These are phyloP conservation scores for Aphaenogaster floridana DNA, from an alignment of 1,140 invertebrate species.

Conservation along the genomic window DNA sequence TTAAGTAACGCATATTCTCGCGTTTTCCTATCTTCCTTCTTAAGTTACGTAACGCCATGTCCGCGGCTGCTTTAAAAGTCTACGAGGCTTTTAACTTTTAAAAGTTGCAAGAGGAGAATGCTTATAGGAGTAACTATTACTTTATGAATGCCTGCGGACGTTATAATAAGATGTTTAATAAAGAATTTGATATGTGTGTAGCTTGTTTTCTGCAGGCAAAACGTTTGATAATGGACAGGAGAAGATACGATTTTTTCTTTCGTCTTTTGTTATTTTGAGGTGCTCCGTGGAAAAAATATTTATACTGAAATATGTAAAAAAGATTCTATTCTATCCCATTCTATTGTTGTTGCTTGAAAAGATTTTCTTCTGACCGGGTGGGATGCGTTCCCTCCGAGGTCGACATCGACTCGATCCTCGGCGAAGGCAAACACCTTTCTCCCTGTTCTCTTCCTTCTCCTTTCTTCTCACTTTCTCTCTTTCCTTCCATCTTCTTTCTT, in stretches of 20 bases:
- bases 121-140: background rate
- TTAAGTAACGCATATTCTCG: slow-evolving; percentile 3
- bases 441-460: background rate
- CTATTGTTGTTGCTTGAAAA: slow-evolving; percentile 8
- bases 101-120: slow-evolving; percentile 3
- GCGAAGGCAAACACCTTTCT: slow-evolving; percentile 55
- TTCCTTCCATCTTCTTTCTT: slow-evolving; percentile 15
- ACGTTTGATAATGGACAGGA: background rate
- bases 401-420: background rate
- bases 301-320: background rate
- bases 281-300: background rate
- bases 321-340: background rate
- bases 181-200: background rate
- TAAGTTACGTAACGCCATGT: slow-evolving; percentile 15
- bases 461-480: slow-evolving; percentile 25
- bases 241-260: background rate
- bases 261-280: background rate
- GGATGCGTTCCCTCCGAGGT: background rate
- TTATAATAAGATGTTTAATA: background rate
- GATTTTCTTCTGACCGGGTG: slow-evolving; percentile 12
- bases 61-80: background rate
- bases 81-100: slow-evolving; percentile 9
- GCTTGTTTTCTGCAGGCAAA: background rate
- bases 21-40: slow-evolving; percentile 14
- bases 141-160: background rate